Evolutionary conservation across 2,113 vertebrate genomes (phyloP).

Genomic region (Perca fluviatilis): DNA sequence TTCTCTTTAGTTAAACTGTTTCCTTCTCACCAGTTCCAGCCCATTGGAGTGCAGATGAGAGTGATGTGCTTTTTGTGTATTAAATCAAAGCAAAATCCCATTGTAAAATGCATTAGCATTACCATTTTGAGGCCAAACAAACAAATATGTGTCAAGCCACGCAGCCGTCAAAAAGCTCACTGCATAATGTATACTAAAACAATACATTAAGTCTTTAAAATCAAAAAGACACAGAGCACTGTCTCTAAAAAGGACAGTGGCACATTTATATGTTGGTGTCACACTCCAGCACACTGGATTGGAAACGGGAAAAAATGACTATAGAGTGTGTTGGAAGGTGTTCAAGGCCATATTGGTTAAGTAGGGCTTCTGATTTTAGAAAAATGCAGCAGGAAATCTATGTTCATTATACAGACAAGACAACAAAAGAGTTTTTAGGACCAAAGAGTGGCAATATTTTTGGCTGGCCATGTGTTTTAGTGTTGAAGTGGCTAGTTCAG

Average conservation of each 20-base stretch:
- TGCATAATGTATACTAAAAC: constrained; percentile 61
- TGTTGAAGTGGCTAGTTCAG: too few relatives aligned
- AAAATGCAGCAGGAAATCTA: background rate
- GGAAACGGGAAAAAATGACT: background rate
- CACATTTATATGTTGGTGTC: background rate
- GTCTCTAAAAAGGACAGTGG: background rate
- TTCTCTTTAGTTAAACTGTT: constrained; percentile 86
- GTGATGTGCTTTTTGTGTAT: constrained; percentile 52
- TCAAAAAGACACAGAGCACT: constrained; percentile 23
- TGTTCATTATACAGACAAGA: background rate
- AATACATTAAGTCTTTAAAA: constrained; percentile 47
- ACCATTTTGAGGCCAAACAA: constrained; percentile 66
- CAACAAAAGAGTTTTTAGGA: background rate
- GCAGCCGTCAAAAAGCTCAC: constrained; percentile 33
- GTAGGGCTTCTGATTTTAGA: background rate
- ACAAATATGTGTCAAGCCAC: constrained; percentile 58
- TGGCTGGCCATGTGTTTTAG: background rate
- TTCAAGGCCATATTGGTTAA: background rate
- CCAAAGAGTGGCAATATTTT: background rate
- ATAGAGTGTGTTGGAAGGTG: background rate
- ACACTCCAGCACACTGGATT: background rate
- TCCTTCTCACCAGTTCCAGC: constrained; percentile 63
- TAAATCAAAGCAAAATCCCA: constrained; percentile 73
- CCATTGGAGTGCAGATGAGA: constrained; percentile 77
- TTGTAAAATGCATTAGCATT: constrained; percentile 59